Percentiles rank a stretch among this genome's conserved stretches.
phyloP scores from a whole-genome alignment of 2,888 invertebrate genomes.

The Cistogaster globosa region DNA sequence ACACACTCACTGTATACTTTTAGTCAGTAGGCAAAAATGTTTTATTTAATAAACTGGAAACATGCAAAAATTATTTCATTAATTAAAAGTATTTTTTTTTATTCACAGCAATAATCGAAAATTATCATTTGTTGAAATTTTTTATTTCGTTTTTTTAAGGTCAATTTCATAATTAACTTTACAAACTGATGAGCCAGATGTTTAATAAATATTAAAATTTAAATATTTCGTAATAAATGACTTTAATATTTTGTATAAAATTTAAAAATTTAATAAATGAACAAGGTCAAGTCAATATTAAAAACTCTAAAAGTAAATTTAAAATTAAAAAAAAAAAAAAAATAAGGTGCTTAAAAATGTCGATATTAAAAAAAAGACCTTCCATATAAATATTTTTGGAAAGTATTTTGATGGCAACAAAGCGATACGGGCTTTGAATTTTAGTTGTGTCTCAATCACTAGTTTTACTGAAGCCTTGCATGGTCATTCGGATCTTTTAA shows the following conservation, averaged over 20 bases:
- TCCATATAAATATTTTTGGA: too few species aligned
- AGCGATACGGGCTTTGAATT: too few species aligned
- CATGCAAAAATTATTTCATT: slow-evolving; percentile 3
- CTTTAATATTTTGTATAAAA: slow-evolving; percentile 5
- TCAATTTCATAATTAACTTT: neutral
- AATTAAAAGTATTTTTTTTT: neutral
- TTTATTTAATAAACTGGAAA: neutral
- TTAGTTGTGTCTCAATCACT: too few species aligned
- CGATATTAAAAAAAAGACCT: too few species aligned
- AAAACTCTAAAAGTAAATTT: neutral
- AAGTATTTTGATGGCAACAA: too few species aligned
- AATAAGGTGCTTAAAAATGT: too few species aligned
- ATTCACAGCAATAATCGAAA: too few species aligned
- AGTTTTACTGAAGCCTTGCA: too few species aligned
- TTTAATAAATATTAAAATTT: neutral
- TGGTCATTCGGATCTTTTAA: too few species aligned
- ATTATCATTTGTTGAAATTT: neutral
- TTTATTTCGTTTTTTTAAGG: neutral
- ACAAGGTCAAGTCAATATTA: neutral
- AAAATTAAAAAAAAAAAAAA: too few species aligned
- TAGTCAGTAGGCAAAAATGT: neutral
- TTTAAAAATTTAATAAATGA: neutral
- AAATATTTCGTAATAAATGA: neutral
- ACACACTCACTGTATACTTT: neutral
- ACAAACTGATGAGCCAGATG: neutral